Conservation (phyloP, 92 coral and sea anemone genomes). For the Muricea muricata region DNA sequence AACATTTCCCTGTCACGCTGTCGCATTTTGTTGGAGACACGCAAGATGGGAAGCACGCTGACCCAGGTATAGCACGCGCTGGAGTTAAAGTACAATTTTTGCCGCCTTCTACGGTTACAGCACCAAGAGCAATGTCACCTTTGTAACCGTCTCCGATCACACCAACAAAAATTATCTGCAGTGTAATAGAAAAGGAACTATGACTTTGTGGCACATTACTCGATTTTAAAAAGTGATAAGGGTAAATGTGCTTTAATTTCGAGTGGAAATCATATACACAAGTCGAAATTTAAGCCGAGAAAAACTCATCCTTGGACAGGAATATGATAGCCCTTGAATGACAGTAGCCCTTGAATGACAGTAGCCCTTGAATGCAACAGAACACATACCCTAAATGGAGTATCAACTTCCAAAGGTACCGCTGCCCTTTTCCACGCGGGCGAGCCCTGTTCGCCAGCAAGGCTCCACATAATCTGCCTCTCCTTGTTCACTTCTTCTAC, state of each 20-base stretch:
- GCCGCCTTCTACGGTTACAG: neutral
- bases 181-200: no score
- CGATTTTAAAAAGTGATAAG: no score
- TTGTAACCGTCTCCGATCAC: slow-evolving; percentile 24
- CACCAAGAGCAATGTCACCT: slow-evolving; percentile 40
- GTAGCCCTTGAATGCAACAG: no score
- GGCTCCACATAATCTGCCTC: neutral
- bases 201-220: no score
- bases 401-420: slow-evolving; percentile 6
- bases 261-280: no score
- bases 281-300: no score
- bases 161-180: slow-evolving; percentile 30
- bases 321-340: no score
- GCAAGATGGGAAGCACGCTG: neutral
- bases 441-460: slow-evolving; percentile 11
- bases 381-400: slow-evolving; percentile 14
- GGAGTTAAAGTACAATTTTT: slow-evolving; percentile 28
- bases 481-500: neutral
- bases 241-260: no score
- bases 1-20: neutral
- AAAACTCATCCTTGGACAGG: no score
- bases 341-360: no score
- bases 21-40: neutral
- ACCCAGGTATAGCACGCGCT: neutral
- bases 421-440: slow-evolving; percentile 20